Conservation (phyloP, 2,888 invertebrate genomes). For the Pseudoips prasinana region DNA sequence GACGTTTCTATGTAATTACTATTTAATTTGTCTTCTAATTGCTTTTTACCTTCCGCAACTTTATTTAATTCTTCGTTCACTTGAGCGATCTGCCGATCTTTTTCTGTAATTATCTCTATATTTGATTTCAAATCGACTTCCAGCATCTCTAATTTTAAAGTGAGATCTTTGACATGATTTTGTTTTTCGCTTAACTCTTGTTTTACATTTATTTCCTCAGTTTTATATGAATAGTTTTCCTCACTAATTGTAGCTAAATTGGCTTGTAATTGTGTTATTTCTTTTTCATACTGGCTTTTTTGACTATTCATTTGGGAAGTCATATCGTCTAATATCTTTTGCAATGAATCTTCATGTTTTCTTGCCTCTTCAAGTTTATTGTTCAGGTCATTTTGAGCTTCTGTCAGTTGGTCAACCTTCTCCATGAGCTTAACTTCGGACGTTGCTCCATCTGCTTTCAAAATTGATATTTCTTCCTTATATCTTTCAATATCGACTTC, state of each 20-base stretch:
- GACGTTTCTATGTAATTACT: slow-evolving; percentile 56
- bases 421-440: slow-evolving; percentile 74
- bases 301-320: slow-evolving; percentile 68
- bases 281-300: slow-evolving; percentile 63
- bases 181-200: slow-evolving; percentile 62
- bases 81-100: slow-evolving; percentile 70
- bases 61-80: slow-evolving; percentile 62
- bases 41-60: slow-evolving; percentile 64
- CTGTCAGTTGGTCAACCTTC: slow-evolving; percentile 73
- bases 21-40: slow-evolving; percentile 73
- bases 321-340: slow-evolving; percentile 70
- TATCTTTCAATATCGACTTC: slow-evolving; percentile 73
- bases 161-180: slow-evolving; percentile 61
- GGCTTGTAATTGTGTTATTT: slow-evolving; percentile 55
- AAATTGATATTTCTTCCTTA: slow-evolving; percentile 64
- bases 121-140: slow-evolving; percentile 74
- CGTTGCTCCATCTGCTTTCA: slow-evolving; percentile 70
- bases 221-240: slow-evolving; percentile 52
- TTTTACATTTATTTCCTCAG: slow-evolving; percentile 49
- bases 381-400: slow-evolving; percentile 73
- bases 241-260: slow-evolving; percentile 49
- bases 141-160: slow-evolving; percentile 67
- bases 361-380: slow-evolving; percentile 74
- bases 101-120: slow-evolving; percentile 66
- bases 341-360: slow-evolving; percentile 72